phyloP scores from a whole-genome alignment of 2,888 invertebrate species.

The Baccha elongata region DNA sequence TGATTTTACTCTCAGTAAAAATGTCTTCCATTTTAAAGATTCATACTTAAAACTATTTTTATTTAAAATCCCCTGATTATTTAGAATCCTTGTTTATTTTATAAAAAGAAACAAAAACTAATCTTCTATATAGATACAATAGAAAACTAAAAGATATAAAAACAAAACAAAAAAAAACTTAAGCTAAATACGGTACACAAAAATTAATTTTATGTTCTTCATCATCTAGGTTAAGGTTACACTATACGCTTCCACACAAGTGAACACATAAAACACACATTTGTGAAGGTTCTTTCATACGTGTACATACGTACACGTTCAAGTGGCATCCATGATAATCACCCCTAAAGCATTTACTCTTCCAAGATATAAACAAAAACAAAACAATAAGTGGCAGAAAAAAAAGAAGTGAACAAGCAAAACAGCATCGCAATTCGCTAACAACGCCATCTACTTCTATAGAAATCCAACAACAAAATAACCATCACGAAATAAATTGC shows the following conservation, averaged over 20 bases:
- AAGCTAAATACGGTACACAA: slow-evolving; percentile 26
- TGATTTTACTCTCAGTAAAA: too few species aligned
- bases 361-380: slow-evolving; percentile 36
- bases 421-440: slow-evolving; percentile 16
- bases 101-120: too few species aligned
- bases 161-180: neutral
- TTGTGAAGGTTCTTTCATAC: neutral
- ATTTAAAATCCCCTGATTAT: too few species aligned
- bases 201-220: slow-evolving; percentile 29
- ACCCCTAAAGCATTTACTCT: slow-evolving; percentile 32
- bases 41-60: too few species aligned
- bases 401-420: slow-evolving; percentile 5
- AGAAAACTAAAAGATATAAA: neutral
- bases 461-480: neutral
- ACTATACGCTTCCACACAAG: neutral
- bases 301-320: neutral
- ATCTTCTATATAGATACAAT: too few species aligned
- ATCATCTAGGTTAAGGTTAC: slow-evolving; percentile 18
- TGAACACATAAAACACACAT: neutral
- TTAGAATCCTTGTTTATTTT: too few species aligned
- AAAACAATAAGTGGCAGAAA: slow-evolving; percentile 7
- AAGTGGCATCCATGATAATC: slow-evolving; percentile 32
- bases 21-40: too few species aligned
- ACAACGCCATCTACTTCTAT: slow-evolving; percentile 21
- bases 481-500: slow-evolving; percentile 15